These are phyloP conservation scores for Platyura marginata DNA, from an alignment of 1,140 invertebrate genomes.

Conservation along the genomic window DNA sequence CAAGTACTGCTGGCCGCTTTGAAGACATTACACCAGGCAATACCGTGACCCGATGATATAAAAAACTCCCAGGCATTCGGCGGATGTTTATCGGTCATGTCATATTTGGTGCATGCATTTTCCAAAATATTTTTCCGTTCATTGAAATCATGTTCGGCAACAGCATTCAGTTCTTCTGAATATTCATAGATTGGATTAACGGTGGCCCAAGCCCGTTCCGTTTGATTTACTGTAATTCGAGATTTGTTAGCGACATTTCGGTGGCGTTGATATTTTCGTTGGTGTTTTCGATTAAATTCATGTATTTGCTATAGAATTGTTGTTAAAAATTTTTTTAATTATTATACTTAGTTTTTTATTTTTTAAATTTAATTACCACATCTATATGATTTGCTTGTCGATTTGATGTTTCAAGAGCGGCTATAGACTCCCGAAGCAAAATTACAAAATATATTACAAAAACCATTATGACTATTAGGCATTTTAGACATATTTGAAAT, in stretches of 20 bases:
- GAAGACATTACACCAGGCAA: slow-evolving; percentile 63
- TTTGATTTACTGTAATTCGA: background rate
- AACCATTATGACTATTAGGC: slow-evolving; percentile 13
- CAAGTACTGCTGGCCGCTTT: slow-evolving; percentile 63
- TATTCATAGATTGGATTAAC: slow-evolving; percentile 23
- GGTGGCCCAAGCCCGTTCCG: slow-evolving; percentile 10
- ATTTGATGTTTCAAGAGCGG: slow-evolving; percentile 15
- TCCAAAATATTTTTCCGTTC: slow-evolving; percentile 11
- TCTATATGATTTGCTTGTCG: background rate
- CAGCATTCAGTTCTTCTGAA: slow-evolving; percentile 20
- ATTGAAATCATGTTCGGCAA: slow-evolving; percentile 15
- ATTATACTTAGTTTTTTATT: no score
- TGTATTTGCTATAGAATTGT: no score
- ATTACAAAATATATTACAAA: slow-evolving; percentile 19
- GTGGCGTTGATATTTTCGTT: no score
- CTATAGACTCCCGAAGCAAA: slow-evolving; percentile 19
- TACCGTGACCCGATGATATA: slow-evolving; percentile 43
- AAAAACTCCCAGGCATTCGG: slow-evolving; percentile 56
- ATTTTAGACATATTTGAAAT: slow-evolving; percentile 9
- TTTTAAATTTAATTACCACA: no score
- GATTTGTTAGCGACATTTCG: background rate
- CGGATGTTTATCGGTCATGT: slow-evolving; percentile 17
- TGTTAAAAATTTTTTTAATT: no score
- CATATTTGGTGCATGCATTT: slow-evolving; percentile 13
- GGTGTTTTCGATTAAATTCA: no score